Base-by-base conservation (phyloP, 2,888 invertebrate genomes). In the Drosophila picticornis region DNA sequence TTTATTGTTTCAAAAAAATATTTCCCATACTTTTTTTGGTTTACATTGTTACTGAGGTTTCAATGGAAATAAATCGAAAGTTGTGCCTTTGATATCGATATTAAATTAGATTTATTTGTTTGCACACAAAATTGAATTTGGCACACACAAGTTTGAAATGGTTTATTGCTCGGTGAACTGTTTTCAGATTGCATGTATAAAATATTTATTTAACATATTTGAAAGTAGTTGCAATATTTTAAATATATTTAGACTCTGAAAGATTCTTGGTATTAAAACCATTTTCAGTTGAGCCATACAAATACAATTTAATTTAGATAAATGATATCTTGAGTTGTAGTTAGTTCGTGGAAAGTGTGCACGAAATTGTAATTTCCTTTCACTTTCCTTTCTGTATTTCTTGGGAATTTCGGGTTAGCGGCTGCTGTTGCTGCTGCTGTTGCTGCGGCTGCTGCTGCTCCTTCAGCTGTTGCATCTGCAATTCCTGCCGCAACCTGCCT, bases 401-500 rank as follows among this genome's bases (percentile, higher is more conserved):
- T 29, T 6, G 10, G 58, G 38, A 77, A 77, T 64, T 64, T 61
- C 11, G 2, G n/a, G 16, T 36, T 34, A 55, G 62, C 32, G 55
- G 57, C 31, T 48, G 51, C 36, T 36, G n/a, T 27, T 55, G 48
- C 22, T 13, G 11, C 3, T 22, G 43, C 10, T 22, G 46, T 22
- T 13, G 22, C 3, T 22, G 22, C 9, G 19, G 38, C 36, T 46
- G n/a, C 25, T 43, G 29, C 36, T 25, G 56, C 32, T 51, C 22
- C 46, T 60, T 38, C 69, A 69, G 69, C 71, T 70, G 71, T 36
- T 70, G 71, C 40, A 48, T 9, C 59, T 53, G 58, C 58, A 58
- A 31, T 58, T 66, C 66, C 61, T 59, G 13, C 59, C 65, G 53
- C 55, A 80, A 78, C 81, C 78, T 79, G 77, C 77, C 80, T 34